Evolutionary conservation across 1,140 invertebrate species (phyloP).

Genomic region (Calliopsis andreniformis): DNA sequence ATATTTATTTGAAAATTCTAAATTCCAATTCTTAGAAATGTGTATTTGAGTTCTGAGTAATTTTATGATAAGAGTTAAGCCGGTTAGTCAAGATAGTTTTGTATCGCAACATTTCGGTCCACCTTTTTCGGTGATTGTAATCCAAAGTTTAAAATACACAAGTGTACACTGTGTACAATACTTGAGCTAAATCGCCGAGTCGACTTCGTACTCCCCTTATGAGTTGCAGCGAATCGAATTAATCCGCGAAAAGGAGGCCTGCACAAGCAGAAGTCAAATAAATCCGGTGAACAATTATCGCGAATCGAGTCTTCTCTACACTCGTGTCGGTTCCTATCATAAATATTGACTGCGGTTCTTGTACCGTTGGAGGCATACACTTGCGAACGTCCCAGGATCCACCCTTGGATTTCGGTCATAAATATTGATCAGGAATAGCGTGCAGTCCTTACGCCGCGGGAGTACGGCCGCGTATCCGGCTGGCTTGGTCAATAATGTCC

Average conservation of each 20-base stretch:
- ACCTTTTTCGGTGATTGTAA: no score
- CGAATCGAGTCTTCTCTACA: constrained; percentile 5
- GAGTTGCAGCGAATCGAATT: not conserved
- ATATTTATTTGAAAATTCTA: no score
- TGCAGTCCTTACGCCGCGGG: constrained; percentile 46
- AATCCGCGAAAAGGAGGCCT: not conserved
- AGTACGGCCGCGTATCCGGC: constrained; percentile 21
- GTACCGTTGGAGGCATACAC: constrained; percentile 48
- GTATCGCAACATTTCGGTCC: no score
- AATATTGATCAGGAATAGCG: constrained; percentile 61
- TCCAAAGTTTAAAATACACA: no score
- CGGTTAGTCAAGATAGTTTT: no score
- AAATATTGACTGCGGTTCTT: constrained; percentile 65
- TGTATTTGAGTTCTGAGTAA: no score
- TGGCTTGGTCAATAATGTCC: constrained; percentile 62
- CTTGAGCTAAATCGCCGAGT: no score
- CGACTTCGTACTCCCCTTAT: not conserved
- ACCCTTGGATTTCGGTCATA: constrained; percentile 66
- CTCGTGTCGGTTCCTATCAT: constrained; percentile 38
- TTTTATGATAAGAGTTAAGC: no score
- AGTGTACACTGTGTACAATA: no score
- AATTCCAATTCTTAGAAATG: no score
- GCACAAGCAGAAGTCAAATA: constrained; percentile 21
- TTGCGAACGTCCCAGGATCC: constrained; percentile 47
- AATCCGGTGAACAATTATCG: not conserved